Conservation (phyloP, 2,797 vertebrate species). For the Chelmon rostratus region DNA sequence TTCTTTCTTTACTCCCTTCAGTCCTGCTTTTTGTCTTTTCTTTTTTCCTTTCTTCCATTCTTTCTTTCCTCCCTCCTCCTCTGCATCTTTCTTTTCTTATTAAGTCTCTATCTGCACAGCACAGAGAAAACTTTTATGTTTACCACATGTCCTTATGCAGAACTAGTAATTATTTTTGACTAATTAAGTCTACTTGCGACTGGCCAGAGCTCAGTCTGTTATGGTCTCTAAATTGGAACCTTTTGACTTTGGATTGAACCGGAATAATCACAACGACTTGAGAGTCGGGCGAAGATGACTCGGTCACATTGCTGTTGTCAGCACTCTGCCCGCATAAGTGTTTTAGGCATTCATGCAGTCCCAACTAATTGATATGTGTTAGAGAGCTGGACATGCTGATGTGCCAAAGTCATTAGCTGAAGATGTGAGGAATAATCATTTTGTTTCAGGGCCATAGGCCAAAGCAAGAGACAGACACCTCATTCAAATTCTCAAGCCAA, state of each 20-base stretch:
- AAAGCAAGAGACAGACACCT: constrained; percentile 44
- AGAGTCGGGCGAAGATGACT: constrained; percentile 52
- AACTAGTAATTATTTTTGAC: constrained; percentile 35
- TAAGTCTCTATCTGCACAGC: neutral
- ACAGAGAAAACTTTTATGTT: constrained; percentile 1
- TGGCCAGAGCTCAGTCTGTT: constrained; percentile 22
- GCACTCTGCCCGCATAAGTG: constrained; percentile 63
- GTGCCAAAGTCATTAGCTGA: constrained; percentile 78
- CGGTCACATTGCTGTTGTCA: constrained; percentile 64
- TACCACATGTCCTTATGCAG: constrained; percentile 8
- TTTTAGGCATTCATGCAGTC: constrained; percentile 62
- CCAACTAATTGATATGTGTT: constrained; percentile 79
- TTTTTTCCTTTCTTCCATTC: neutral
- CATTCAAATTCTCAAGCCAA: constrained; percentile 64
- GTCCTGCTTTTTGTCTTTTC: neutral
- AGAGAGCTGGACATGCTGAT: constrained; percentile 69
- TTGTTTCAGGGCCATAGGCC: constrained; percentile 72
- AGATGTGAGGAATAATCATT: constrained; percentile 79
- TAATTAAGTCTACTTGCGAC: constrained; percentile 28
- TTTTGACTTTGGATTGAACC: constrained; percentile 53
- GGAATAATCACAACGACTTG: constrained; percentile 49
- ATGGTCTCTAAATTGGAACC: constrained; percentile 52
- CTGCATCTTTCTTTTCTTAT: too few species aligned
- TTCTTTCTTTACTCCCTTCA: neutral
- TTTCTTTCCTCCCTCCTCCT: too few species aligned